Percentiles rank a stretch among this genome's conserved stretches.
Evolutionary conservation across 1,140 invertebrate genomes (phyloP).

Genomic region (Phocides pigmalion): DNA sequence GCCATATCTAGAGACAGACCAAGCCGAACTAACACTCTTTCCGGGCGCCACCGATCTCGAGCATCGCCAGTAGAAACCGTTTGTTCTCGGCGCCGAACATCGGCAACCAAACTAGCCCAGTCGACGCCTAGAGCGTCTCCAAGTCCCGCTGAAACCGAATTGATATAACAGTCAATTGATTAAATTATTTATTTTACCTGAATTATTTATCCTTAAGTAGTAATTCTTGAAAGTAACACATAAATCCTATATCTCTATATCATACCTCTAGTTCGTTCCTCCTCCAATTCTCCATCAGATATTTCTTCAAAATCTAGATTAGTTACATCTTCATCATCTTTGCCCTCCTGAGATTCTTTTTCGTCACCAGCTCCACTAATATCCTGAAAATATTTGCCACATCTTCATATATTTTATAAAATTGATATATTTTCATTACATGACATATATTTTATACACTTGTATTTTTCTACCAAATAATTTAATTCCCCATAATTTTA

Average conservation of each 20-base stretch:
- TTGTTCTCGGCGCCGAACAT: conserved; percentile 86
- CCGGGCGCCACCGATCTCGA: conserved; percentile 90
- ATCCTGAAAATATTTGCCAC: conserved; percentile 50
- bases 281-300: conserved; percentile 93
- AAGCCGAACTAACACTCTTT: conserved; percentile 88
- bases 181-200: background rate
- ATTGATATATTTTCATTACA: too few relatives aligned
- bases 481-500: too few relatives aligned
- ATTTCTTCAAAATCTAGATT: conserved; percentile 95
- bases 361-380: conserved; percentile 69
- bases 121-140: conserved; percentile 96
- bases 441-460: too few relatives aligned
- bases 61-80: conserved; percentile 84
- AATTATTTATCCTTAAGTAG: background rate
- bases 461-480: too few relatives aligned
- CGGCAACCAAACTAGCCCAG: conserved; percentile 94
- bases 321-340: conserved; percentile 89
- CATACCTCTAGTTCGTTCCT: conserved; percentile 85
- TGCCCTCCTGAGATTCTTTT: conserved; percentile 71
- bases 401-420: too few relatives aligned
- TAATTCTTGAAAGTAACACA: background rate
- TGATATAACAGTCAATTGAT: background rate
- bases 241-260: background rate
- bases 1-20: conserved; percentile 89
- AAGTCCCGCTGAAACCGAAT: conserved; percentile 87